These are phyloP conservation scores for Cheiracanthium punctorium DNA, from an alignment of 2,888 invertebrate species.

Conservation along the genomic window DNA sequence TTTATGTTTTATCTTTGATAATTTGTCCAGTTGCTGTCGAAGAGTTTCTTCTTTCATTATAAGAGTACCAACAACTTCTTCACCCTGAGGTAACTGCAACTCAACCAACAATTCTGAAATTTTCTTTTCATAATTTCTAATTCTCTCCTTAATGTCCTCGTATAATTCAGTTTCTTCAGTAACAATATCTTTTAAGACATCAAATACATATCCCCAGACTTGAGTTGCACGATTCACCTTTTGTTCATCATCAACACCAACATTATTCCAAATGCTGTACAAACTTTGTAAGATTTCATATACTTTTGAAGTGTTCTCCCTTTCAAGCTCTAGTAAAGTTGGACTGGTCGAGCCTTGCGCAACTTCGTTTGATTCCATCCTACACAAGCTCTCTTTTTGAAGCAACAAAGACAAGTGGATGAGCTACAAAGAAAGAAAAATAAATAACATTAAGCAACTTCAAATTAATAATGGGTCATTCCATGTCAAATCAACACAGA, in stretches of 20 bases:
- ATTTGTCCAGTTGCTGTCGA: slow-evolving; percentile 70
- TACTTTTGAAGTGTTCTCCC: neutral
- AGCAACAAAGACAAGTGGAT: too few relatives aligned
- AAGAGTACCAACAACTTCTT: slow-evolving; percentile 24
- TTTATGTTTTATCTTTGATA: slow-evolving; percentile 74
- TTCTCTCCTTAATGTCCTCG: slow-evolving; percentile 21
- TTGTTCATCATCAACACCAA: slow-evolving; percentile 34
- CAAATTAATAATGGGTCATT: too few relatives aligned
- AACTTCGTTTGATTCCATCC: neutral
- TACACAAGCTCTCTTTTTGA: neutral
- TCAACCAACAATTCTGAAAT: slow-evolving; percentile 23
- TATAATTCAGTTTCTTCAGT: slow-evolving; percentile 39
- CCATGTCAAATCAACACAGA: too few relatives aligned
- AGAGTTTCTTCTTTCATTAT: slow-evolving; percentile 41
- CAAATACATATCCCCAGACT: slow-evolving; percentile 28
- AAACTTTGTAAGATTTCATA: slow-evolving; percentile 10
- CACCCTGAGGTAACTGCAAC: neutral
- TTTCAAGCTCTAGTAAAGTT: neutral
- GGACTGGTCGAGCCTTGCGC: neutral
- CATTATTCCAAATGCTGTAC: slow-evolving; percentile 34
- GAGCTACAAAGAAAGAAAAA: too few relatives aligned
- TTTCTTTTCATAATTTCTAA: slow-evolving; percentile 31
- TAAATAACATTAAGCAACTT: too few relatives aligned
- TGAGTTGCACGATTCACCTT: slow-evolving; percentile 9
- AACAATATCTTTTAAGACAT: slow-evolving; percentile 27